Conservation (phyloP, 2,797 vertebrate genomes). For the Hylomyscus alleni region DNA sequence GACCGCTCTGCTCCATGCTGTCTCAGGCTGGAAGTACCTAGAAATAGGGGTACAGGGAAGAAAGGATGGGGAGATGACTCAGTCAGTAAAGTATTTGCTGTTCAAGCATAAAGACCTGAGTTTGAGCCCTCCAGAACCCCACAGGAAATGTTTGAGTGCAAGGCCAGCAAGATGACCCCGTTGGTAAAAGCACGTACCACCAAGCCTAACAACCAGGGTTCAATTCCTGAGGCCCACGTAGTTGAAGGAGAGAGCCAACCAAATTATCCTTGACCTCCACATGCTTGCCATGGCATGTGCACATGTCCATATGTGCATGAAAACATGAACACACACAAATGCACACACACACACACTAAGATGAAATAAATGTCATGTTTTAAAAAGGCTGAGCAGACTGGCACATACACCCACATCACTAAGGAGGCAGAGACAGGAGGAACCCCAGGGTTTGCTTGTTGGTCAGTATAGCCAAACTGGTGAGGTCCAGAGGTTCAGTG, state of each 20-base stretch:
- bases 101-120: neutral
- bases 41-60: accelerated
- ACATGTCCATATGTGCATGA: neutral
- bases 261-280: neutral
- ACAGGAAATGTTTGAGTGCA: neutral
- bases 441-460: neutral
- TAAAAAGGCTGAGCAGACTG: neutral
- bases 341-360: neutral
- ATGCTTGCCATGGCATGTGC: neutral
- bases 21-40: no score
- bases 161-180: neutral
- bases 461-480: neutral
- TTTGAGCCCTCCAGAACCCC: neutral
- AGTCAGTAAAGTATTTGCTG: neutral
- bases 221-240: neutral
- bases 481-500: neutral
- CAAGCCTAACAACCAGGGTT: neutral
- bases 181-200: neutral
- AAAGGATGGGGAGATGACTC: neutral
- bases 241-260: neutral
- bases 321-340: neutral
- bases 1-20: neutral
- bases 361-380: neutral
- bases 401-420: neutral
- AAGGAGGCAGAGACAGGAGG: neutral